phyloP scores from a whole-genome alignment of 1,140 invertebrate species.

The Trichogramma pretiosum region DNA sequence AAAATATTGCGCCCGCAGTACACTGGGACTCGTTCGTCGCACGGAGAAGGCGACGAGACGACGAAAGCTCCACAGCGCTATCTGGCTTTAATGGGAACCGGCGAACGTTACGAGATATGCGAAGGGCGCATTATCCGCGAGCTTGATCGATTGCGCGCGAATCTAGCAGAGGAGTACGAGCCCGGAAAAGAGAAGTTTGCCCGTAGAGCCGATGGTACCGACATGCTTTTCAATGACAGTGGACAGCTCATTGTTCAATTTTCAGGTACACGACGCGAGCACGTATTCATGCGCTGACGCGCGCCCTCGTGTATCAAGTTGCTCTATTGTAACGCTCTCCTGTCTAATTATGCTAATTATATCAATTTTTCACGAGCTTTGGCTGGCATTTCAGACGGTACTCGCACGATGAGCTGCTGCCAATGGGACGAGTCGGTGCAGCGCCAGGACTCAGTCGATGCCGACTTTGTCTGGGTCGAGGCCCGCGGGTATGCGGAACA shows the following conservation, averaged over 20 bases:
- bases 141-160: conserved; percentile 43
- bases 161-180: conserved; percentile 45
- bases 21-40: conserved; percentile 8
- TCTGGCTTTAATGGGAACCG: conserved; percentile 32
- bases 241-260: conserved; percentile 3
- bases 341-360: background rate
- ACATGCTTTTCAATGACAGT: conserved; percentile 23
- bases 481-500: conserved; percentile 46
- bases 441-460: conserved; percentile 32
- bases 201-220: conserved; percentile 46
- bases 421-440: conserved; percentile 34
- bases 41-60: conserved; percentile 23
- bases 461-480: conserved; percentile 42
- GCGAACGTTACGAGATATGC: conserved; percentile 26
- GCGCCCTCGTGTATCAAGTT: background rate
- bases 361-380: background rate
- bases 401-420: conserved; percentile 42
- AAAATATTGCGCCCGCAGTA: conserved; percentile 10
- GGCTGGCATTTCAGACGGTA: conserved; percentile 34
- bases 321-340: background rate
- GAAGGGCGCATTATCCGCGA: conserved; percentile 29
- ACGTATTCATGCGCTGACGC: background rate
- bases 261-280: conserved; percentile 1
- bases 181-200: conserved; percentile 44
- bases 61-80: conserved; percentile 28